phyloP scores from a whole-genome alignment of 2,797 vertebrate species.

The Gallinago solitaria region DNA sequence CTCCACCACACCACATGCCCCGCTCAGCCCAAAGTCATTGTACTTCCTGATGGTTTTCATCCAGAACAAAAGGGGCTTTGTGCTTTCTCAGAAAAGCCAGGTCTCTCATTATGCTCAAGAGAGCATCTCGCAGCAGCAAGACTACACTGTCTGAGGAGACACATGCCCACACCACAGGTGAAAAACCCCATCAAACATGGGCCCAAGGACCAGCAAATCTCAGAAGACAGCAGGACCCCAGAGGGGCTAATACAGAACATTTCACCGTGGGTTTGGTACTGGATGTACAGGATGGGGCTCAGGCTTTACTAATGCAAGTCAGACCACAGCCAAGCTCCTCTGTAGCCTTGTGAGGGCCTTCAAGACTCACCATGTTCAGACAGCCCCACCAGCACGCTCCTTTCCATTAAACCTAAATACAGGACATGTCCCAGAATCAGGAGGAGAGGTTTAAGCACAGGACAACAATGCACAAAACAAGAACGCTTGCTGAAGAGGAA shows the following conservation, averaged over 20 bases:
- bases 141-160: background rate
- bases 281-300: background rate
- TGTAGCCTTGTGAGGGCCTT: background rate
- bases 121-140: background rate
- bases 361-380: background rate
- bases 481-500: background rate
- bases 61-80: background rate
- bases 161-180: background rate
- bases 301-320: background rate
- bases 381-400: background rate
- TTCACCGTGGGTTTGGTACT: background rate
- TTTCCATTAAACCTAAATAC: background rate
- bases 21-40: background rate
- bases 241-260: background rate
- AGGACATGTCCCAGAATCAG: fast-evolving
- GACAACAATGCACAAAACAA: background rate
- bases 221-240: background rate
- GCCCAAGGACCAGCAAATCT: background rate
- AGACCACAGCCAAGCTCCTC: background rate
- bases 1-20: background rate
- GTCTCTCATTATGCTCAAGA: background rate
- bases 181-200: background rate
- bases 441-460: background rate
- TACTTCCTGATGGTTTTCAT: fast-evolving
- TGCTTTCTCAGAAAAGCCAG: background rate